Evolutionary conservation across 2,797 vertebrate species (phyloP).

Genomic region (Sebastes melanostomus): DNA sequence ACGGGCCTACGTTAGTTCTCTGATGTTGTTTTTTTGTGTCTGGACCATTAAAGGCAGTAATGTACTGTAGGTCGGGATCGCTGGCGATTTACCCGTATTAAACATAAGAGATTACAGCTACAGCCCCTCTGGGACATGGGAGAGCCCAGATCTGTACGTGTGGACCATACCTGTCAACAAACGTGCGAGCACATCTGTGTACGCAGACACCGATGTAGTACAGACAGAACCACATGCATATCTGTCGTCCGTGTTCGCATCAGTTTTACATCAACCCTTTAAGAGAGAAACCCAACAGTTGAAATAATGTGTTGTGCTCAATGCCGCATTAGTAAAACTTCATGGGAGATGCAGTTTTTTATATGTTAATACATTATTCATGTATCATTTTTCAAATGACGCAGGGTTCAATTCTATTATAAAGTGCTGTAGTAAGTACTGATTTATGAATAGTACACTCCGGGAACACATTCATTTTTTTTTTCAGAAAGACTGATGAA

Average conservation of each 20-base stretch:
- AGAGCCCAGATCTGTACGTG: too few relatives aligned
- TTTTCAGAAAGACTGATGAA: too few relatives aligned
- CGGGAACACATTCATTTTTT: neutral
- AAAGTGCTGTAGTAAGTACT: neutral
- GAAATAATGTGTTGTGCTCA: neutral
- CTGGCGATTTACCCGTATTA: neutral
- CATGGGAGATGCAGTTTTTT: neutral
- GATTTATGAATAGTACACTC: neutral
- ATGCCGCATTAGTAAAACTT: neutral
- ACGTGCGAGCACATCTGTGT: too few relatives aligned
- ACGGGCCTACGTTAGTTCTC: too few relatives aligned
- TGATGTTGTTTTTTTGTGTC: too few relatives aligned
- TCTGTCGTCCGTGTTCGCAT: neutral
- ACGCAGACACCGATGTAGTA: too few relatives aligned
- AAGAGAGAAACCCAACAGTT: neutral
- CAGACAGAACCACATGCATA: too few relatives aligned
- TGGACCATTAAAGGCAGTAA: too few relatives aligned
- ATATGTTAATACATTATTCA: neutral
- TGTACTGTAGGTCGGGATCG: too few relatives aligned
- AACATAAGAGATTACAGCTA: neutral
- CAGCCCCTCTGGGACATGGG: too few relatives aligned
- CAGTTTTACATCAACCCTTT: neutral
- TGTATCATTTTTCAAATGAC: neutral
- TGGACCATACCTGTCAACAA: too few relatives aligned
- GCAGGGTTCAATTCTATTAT: neutral